Evolutionary conservation across 2,797 vertebrate genomes (phyloP), one percentile per base, ranked within the genome.

Genomic region (Jordanella pulchra): DNA sequence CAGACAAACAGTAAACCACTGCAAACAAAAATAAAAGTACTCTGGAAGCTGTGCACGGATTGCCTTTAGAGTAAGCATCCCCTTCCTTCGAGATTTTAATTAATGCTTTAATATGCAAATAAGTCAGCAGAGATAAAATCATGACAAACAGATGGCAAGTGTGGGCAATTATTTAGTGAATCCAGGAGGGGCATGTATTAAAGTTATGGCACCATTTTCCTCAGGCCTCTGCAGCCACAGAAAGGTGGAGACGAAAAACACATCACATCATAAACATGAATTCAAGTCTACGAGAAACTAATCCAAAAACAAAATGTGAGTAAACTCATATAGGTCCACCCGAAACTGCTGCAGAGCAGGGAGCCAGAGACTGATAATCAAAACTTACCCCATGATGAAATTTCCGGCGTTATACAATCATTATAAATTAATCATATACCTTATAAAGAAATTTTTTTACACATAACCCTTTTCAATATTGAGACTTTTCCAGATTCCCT

Each of bases 51-150:
- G 87, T 80, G 82, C 83, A 86, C 74, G 76, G 82, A 92, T 90
- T 69, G 90, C 90, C 90, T 91, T 93, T 90, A 90, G 91, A 94
- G 89, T 91, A 91, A 93, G 92, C 87, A 84, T 91, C 87, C 80
- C 77, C 83, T 87, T 95, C 91, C 96, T 96, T 93, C 74, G 95
- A 96, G 96, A 96, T 96, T 96, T 96, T 97, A 97, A 99, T 98
- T 97, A 98, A 96, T 96, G 95, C 96, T 94, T 98, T 96, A 98
- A 97, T 97, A 98, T 99, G 97, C 95, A 98, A 98, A 98, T 98
- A 95, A 95, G 95, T 92, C 89, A 94, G 94, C 92, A 88, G 93
- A 94, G 95, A 95, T 95, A 97, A 96, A 97, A 96, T 97, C 92
- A 93, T 93, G 92, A 94, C 94, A 97, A 94, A 94, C 97, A 97